Conservation (phyloP, 2,113 vertebrate species). For the Catharus fuscescens region DNA sequence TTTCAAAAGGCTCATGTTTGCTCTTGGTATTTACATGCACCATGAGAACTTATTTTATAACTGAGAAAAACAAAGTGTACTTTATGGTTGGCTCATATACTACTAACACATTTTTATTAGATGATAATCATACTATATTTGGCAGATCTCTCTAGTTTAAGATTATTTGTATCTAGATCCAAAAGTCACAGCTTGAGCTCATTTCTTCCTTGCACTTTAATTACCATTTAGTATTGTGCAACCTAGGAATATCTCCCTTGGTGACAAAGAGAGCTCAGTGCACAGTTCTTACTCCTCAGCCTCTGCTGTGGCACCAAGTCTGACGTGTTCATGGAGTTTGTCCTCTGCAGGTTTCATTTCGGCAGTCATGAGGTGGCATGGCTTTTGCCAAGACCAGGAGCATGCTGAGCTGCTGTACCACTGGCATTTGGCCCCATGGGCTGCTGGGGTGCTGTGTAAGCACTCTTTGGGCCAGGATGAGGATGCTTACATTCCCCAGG, state of each 20-base stretch:
- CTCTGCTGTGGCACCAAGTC: not conserved
- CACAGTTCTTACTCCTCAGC: not conserved
- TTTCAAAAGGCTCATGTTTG: not conserved
- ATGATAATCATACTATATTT: not conserved
- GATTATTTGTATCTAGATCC: not conserved
- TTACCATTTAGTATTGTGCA: slow-evolving; percentile 5
- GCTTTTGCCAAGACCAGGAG: not conserved
- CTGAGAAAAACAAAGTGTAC: slow-evolving; percentile 22
- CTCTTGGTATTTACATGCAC: not conserved
- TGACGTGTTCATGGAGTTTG: not conserved
- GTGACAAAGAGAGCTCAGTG: not conserved
- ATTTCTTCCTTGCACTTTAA: slow-evolving; percentile 3
- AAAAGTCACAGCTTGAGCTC: slow-evolving; percentile 17
- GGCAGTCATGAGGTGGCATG: not conserved
- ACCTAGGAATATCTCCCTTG: not conserved
- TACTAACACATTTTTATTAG: not conserved
- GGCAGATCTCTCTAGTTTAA: not conserved
- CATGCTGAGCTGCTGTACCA: not conserved
- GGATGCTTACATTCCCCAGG: fast-evolving
- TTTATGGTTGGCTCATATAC: not conserved
- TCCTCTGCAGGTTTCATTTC: not conserved
- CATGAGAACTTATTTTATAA: not conserved
- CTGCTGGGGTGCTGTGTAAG: not conserved
- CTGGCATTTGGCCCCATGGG: not conserved
- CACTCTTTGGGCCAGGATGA: not conserved